Conservation (phyloP, 2,888 invertebrate species). For the Molanna angustata region DNA sequence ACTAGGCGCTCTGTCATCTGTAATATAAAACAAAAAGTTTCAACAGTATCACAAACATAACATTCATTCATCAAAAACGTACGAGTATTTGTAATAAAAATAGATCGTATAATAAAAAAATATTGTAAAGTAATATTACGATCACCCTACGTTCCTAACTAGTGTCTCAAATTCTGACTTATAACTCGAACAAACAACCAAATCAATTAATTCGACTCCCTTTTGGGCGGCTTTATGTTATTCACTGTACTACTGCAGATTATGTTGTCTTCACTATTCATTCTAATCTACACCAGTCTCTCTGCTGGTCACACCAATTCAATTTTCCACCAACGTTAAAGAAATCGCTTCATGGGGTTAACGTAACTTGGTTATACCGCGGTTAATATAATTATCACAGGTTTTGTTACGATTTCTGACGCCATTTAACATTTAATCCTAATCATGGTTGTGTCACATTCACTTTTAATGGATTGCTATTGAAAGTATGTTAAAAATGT, state of each 20-base stretch:
- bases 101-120: too few relatives aligned
- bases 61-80: too few relatives aligned
- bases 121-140: too few relatives aligned
- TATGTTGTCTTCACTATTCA: conserved; percentile 5
- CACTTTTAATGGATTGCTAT: too few relatives aligned
- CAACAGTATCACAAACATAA: too few relatives aligned
- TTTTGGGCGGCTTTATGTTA: background rate
- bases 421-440: conserved; percentile 5
- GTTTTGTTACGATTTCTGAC: background rate
- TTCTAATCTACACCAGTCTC: background rate
- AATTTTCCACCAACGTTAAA: background rate
- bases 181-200: conserved; percentile 1
- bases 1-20: too few relatives aligned
- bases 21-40: too few relatives aligned
- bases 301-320: background rate
- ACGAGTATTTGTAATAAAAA: too few relatives aligned
- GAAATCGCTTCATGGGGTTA: conserved; percentile 10
- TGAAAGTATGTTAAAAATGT: too few relatives aligned
- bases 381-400: conserved; percentile 5
- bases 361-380: conserved; percentile 3
- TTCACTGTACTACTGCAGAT: conserved; percentile 1
- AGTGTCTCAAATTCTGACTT: conserved; percentile 8
- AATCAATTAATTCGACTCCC: conserved; percentile 10
- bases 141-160: conserved; percentile 6
- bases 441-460: too few relatives aligned